Evolutionary conservation across 2,888 invertebrate genomes (phyloP), one percentile per base, ranked within the genome.

Genomic region (Oxystoma pomonae): DNA sequence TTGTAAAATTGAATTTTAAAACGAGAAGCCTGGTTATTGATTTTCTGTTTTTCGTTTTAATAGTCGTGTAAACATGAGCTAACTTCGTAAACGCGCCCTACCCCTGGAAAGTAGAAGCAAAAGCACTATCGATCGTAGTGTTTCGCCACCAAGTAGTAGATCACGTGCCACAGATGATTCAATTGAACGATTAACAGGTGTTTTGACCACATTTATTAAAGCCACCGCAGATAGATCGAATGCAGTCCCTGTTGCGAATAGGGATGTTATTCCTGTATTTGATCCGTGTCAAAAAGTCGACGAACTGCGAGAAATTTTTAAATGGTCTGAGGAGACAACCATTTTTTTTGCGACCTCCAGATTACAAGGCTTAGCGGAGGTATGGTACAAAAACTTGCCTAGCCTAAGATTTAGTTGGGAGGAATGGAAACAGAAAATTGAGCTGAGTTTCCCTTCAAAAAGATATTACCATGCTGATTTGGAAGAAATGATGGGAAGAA

Each of bases 361-460:
- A 63, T 35, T 69, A 16, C 20, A 58, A 55, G 72, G 70, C 2
- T 61, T 68, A 49, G 71, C 70, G 5, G 65, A 68, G 51, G 65
- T 65, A n/a, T 72, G 71, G 72, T 70, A 67, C 57, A 67, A 68
- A 56, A 64, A 69, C 17, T 58, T 68, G 17, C 65, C 67, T 20
- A 67, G 56, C 21, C 21, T 69, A 19, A 64, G 57, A 60, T 60
- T 63, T 60, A 60, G 65, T 1, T 70, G 70, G 70, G 63, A 65
- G 12, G 68, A 68, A 57, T 68, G 68, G 70, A 71, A 71, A 51
- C 52, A 62, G 51, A 67, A 64, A 58, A 55, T 70, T 21, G 49
- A 57, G 52, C 5, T 16, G 2, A 64, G 62, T 12, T 71, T 71
- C 60, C 68, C 68, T 16, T 52, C 55, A 19, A 60, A 63, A 50